Percentiles rank a stretch among this genome's conserved stretches.
These are phyloP conservation scores for Semotilus atromaculatus DNA, from an alignment of 2,797 vertebrate species.

Conservation along the genomic window DNA sequence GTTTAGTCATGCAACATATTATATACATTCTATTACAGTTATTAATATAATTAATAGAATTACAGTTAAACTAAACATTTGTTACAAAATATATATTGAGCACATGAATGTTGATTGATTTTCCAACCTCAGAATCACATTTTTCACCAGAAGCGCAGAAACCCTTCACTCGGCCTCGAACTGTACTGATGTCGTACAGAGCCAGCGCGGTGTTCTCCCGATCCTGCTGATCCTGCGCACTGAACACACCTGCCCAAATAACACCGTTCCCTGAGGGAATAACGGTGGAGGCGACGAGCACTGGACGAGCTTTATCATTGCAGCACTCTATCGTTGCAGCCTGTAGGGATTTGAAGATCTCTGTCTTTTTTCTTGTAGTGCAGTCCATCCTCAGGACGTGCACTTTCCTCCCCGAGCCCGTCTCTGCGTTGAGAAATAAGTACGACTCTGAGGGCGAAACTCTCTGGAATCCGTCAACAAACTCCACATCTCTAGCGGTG, in stretches of 20 bases:
- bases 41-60: too few species aligned
- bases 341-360: conserved; percentile 37
- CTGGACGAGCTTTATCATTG: neutral
- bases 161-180: neutral
- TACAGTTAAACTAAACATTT: too few species aligned
- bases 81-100: neutral
- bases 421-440: conserved; percentile 67
- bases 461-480: conserved; percentile 74
- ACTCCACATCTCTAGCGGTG: conserved; percentile 21
- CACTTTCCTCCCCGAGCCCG: neutral
- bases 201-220: conserved; percentile 64
- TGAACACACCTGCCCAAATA: conserved; percentile 87
- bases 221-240: conserved; percentile 54
- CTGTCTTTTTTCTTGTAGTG: accelerated
- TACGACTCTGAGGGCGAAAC: conserved; percentile 49
- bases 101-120: neutral
- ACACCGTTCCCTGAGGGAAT: conserved; percentile 63
- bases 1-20: neutral
- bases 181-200: conserved; percentile 71
- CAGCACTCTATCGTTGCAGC: conserved; percentile 56
- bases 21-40: neutral
- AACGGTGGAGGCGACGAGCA: conserved; percentile 79
- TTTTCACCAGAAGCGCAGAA: accelerated
- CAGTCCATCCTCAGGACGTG: conserved; percentile 63
- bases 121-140: conserved; percentile 14